Base-by-base conservation (phyloP, 2,888 invertebrate species). In the Sarcophaga caerulescens region DNA sequence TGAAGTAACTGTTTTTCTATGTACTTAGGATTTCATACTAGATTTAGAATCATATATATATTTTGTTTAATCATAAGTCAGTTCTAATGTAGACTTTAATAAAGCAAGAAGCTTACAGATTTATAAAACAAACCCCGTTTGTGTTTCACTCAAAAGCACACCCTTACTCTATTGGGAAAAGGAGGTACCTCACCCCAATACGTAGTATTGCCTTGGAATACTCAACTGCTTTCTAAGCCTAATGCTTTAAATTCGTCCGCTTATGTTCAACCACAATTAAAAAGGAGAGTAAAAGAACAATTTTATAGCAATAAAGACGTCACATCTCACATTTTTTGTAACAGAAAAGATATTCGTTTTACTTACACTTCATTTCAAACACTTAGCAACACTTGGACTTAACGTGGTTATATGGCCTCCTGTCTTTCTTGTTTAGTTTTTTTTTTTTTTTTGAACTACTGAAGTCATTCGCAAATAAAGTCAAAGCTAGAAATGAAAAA, bases 241-340 rank as follows among this genome's bases (percentile, higher is more conserved):
- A 5, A 25, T 25, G 25, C 25, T 25, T 25, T 25, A 25, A 25
- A 3, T 3, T 68, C 65, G 68, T 74, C 45, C 74, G 45, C 47
- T 1, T 74, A 25, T 66, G 68, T 73, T 47, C 60, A 80, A 60
- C 23, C 47, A 47, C 68, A 80, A 52, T 68, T 60, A 68, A 65
- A 60, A 14, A 19, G 25, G 23, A 74, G 73, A 74, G 73, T 62
- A 74, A 81, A 74, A 59, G 21, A 25, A 81, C 75, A 81, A 81
- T 75, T 71, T 82, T 71, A 76, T 45, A 76, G 66, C 82, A 77
- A 83, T 63, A 74, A 78, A 69, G 6, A 44, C 77, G 23, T 59
- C 45, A 69, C 11, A 74, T 52, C 63, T 68, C 23, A n/a, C 76
- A 82, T 73, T 44, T 69, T 25, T 8, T 35, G 2, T 62, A 68